Evolutionary conservation across 2,888 invertebrate species (phyloP), one percentile per base, ranked within the genome.

Genomic region (Euclidia mi): DNA sequence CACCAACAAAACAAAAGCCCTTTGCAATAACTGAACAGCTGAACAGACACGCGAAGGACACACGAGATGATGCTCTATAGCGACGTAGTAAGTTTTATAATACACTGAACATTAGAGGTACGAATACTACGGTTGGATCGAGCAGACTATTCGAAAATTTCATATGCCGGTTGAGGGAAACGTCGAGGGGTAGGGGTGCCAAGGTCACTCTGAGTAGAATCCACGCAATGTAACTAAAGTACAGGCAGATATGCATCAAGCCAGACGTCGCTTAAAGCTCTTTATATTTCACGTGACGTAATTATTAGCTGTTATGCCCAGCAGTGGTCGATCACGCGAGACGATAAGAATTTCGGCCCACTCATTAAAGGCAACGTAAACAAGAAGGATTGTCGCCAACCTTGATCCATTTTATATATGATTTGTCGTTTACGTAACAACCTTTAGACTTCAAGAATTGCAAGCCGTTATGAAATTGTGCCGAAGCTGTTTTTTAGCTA

Each of bases 111-210:
- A 68, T 61, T 62, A 69, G 70, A 85, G 82, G 79, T 89, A 86
- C 90, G 91, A 79, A 80, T 90, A 84, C 85, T 73, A 76, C 93
- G 88, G 89, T 87, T 84, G 83, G 84, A 83, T 85, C 80, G 57
- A 72, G 84, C 68, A 85, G 87, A 91, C 92, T 92, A 91, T 88
- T 92, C 88, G 89, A 91, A 92, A 71, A 79, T 91, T 90, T 88
- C 84, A 89, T 86, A 84, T 83, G 80, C 71, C 72, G 76, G 76
- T 77, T 74, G 81, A 83, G 81, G 81, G 76, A 71, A 68, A 74
- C 40, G 73, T 65, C 64, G 79, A 79, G 81, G 63, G 82, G 84
- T 25, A 79, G 85, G 83, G 81, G 81, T 75, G 79, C 78, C 94
- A 94, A 93, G 94, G 94, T 93, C 93, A 89, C 71, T 90, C 91